Evolutionary conservation across 2,888 invertebrate species (phyloP).

Genomic region (Eupithecia insigniata): DNA sequence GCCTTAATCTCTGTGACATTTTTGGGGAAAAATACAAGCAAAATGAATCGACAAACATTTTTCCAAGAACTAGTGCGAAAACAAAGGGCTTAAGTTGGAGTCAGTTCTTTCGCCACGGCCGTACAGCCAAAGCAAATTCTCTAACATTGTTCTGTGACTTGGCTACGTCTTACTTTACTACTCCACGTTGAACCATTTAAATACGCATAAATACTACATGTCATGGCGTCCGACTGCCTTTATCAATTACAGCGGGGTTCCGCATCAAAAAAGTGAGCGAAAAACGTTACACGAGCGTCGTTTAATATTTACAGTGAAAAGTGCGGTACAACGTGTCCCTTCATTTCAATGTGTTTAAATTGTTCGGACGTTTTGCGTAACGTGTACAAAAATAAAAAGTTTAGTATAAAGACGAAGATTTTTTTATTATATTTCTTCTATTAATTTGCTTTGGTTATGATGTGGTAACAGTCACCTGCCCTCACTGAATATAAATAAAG

Average conservation of each 20-base stretch:
- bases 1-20: too few species aligned
- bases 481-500: not conserved
- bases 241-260: constrained; percentile 76
- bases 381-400: not conserved
- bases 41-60: too few species aligned
- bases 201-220: constrained; percentile 81
- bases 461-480: not conserved
- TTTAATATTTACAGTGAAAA: constrained; percentile 67
- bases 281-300: constrained; percentile 58
- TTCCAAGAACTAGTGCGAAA: too few species aligned
- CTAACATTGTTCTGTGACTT: not conserved
- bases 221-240: constrained; percentile 72
- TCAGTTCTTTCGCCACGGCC: too few species aligned
- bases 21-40: too few species aligned
- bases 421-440: not conserved
- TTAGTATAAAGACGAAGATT: not conserved
- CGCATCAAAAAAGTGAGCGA: constrained; percentile 66
- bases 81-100: too few species aligned
- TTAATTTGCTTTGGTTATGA: not conserved
- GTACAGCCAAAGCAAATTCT: too few species aligned
- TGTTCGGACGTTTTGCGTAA: not conserved
- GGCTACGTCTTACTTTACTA: not conserved
- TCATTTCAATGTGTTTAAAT: constrained; percentile 21
- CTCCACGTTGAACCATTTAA: constrained; percentile 72
- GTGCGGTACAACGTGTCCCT: constrained; percentile 26